A percentile compares a stretch with the other conserved stretches of the same genome.
Evolutionary conservation across 2,797 vertebrate species (phyloP).

Genomic region (Eleutherodactylus coqui): DNA sequence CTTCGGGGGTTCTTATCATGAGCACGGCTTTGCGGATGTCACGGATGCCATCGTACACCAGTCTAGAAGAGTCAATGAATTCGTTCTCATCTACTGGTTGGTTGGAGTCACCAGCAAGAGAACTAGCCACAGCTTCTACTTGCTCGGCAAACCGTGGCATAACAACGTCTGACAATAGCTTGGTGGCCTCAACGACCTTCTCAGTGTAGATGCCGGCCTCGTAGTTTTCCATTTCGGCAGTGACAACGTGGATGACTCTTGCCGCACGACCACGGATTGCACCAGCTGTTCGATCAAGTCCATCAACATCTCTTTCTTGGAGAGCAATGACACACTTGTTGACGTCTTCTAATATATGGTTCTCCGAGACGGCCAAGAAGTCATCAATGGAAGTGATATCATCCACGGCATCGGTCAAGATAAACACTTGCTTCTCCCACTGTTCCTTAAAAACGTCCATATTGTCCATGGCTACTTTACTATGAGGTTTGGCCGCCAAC

Average conservation of each 20-base stretch:
- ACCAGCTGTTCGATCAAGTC: slow-evolving; percentile 95
- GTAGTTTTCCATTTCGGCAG: slow-evolving; percentile 98
- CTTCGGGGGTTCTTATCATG: slow-evolving; percentile 98
- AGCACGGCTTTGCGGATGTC: slow-evolving; percentile 98
- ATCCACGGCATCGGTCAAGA: slow-evolving; percentile 82
- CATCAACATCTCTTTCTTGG: slow-evolving; percentile 97
- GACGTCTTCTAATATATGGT: slow-evolving; percentile 98
- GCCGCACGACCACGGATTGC: slow-evolving; percentile 96
- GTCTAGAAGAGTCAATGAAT: slow-evolving; percentile 96
- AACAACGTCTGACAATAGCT: slow-evolving; percentile 92
- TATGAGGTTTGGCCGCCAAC: slow-evolving; percentile 92
- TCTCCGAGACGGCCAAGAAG: slow-evolving; percentile 88
- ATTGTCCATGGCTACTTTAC: slow-evolving; percentile 80
- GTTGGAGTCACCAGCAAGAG: slow-evolving; percentile 90
- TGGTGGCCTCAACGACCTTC: slow-evolving; percentile 96
- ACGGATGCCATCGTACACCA: slow-evolving; percentile 96
- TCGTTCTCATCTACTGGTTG: slow-evolving; percentile 96
- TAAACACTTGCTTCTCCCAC: slow-evolving; percentile 82
- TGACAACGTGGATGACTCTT: slow-evolving; percentile 96
- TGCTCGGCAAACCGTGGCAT: slow-evolving; percentile 99
- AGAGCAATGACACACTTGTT: slow-evolving; percentile 99
- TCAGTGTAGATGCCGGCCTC: slow-evolving; percentile 97
- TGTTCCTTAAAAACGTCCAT: slow-evolving; percentile 85
- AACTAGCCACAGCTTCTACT: slow-evolving; percentile 94
- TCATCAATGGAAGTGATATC: slow-evolving; percentile 85